phyloP scores from a whole-genome alignment of 2,797 vertebrate genomes.

The Echeneis naucrates region DNA sequence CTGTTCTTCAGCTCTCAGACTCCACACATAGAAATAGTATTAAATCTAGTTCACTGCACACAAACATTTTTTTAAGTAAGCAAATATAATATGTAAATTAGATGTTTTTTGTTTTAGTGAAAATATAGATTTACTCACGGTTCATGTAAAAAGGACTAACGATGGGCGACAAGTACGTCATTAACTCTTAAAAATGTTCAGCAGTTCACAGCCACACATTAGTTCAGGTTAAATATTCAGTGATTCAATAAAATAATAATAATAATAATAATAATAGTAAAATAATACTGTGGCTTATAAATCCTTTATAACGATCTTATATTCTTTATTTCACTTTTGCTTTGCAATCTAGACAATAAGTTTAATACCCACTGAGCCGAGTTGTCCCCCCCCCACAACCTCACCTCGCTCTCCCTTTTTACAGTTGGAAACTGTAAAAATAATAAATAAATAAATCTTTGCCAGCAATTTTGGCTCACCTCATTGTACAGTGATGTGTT shows the following conservation, averaged over 20 bases:
- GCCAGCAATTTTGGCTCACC: conserved; percentile 38
- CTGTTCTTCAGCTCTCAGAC: not conserved
- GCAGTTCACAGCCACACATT: not conserved
- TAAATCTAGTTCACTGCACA: too few species aligned
- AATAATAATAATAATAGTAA: too few species aligned
- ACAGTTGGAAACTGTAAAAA: conserved; percentile 23
- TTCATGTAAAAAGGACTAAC: not conserved
- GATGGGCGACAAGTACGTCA: not conserved
- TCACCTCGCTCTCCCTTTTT: conserved; percentile 8
- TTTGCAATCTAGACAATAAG: conserved; percentile 16
- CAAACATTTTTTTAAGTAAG: not conserved
- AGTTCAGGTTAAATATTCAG: too few species aligned
- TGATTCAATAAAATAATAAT: too few species aligned
- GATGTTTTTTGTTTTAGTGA: not conserved
- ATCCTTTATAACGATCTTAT: too few species aligned
- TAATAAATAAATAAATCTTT: too few species aligned
- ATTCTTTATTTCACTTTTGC: conserved; percentile 4
- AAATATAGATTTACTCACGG: too few species aligned
- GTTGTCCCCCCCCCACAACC: not conserved
- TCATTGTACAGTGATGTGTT: conserved; percentile 33
- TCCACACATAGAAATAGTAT: too few species aligned
- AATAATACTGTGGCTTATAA: too few species aligned
- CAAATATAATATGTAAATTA: not conserved
- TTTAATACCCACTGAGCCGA: conserved; percentile 10
- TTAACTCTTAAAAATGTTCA: not conserved